A percentile compares a stretch with the other conserved stretches of the same genome.
These are phyloP conservation scores for Erinaceus europaeus DNA, from an alignment of 2,113 vertebrate species.

Conservation along the genomic window DNA sequence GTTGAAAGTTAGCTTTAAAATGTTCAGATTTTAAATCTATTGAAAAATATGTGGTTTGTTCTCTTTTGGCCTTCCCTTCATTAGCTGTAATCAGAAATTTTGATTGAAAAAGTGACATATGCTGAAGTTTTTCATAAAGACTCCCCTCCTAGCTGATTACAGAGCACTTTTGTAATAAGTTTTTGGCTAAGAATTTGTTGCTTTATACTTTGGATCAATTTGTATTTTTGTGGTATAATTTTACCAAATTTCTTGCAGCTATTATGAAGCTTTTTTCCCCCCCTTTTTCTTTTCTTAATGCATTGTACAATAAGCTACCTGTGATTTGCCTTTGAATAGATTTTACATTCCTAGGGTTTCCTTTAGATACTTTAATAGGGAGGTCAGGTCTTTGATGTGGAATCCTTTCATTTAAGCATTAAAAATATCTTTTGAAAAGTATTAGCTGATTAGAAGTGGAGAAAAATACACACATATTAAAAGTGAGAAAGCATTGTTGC, in stretches of 20 bases:
- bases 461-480: conserved; percentile 38
- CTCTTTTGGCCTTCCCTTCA: conserved; percentile 19
- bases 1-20: conserved; percentile 43
- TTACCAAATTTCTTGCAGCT: conserved; percentile 64
- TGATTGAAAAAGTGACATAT: conserved; percentile 61
- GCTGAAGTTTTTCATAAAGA: conserved; percentile 57
- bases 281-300: conserved; percentile 63
- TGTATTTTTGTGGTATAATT: conserved; percentile 73
- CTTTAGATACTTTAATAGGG: conserved; percentile 66
- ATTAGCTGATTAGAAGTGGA: conserved; percentile 67
- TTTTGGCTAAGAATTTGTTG: conserved; percentile 68
- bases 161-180: conserved; percentile 51
- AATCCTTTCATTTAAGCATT: conserved; percentile 76
- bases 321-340: conserved; percentile 67
- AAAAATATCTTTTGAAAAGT: conserved; percentile 75
- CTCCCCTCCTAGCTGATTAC: conserved; percentile 49
- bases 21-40: conserved; percentile 46
- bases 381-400: conserved; percentile 72
- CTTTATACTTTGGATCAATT: conserved; percentile 62
- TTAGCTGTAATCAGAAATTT: conserved; percentile 65
- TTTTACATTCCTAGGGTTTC: conserved; percentile 59
- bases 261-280: conserved; percentile 21
- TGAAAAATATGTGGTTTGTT: conserved; percentile 48
- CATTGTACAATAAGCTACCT: conserved; percentile 68
- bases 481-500: conserved; percentile 62